Evolutionary conservation across 1,140 invertebrate species (phyloP), one percentile per base, ranked within the genome.

Genomic region (Drosophila sechellia): DNA sequence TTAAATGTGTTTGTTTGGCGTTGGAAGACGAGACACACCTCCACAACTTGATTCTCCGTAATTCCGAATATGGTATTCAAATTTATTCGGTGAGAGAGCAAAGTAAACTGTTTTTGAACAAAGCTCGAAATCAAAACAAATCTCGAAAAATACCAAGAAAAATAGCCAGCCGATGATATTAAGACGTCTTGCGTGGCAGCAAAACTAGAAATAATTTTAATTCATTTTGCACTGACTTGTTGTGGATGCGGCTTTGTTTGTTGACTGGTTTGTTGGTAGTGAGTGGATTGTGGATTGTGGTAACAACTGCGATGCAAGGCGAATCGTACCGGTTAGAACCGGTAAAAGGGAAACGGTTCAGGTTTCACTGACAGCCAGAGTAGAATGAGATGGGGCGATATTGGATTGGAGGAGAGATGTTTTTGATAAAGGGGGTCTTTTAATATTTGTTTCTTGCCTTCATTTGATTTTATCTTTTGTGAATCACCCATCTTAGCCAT

Each of bases 291-390:
- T 31, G 6, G 27, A 59, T n/a, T 77, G 71, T 65, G 80, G 57
- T 76, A 71, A 39, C 34, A 59, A 42, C 25, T 17, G 69, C 37
- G 53, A 77, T 77, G 73, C 61, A 77, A 61, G 77, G 50, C 68
- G 72, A 80, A 70, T 58, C 59, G 45, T 68, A 75, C 81, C 61
- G 83, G 83, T 77, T 87, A 53, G 50, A 87, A 86, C 81, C 81
- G 75, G 81, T 72, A 76, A 27, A 25, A 64, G 48, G 45, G 69
- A 79, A 83, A 60, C 61, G 50, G 50, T 45, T 64, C 81, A 46
- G 57, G 54, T 74, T 74, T 79, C 50, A n/a, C 17, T 20, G 31
- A 5, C 31, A 17, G 31, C 49, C 27, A 4, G 34, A 15, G 22
- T 17, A 22, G 46, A 42, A 25, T 31, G 48, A 61, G 35, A 61